Conservation (phyloP, 2,797 vertebrate genomes). For the Poeciliopsis presidionis region DNA sequence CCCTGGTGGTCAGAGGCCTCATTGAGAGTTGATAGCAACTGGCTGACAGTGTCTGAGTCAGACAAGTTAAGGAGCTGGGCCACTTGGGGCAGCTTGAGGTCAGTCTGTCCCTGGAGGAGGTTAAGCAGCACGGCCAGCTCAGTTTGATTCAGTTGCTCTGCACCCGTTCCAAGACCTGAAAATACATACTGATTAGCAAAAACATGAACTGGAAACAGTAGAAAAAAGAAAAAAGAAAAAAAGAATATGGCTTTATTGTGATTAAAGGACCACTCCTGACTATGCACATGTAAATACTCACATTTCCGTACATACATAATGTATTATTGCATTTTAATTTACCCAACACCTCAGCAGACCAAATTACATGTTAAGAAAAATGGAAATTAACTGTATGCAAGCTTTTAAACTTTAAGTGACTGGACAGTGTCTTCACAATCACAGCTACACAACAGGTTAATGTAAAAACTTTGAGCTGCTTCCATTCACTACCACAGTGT, state of each 20-base stretch:
- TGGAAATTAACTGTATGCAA: background rate
- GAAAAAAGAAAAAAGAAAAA: background rate
- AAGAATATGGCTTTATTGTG: background rate
- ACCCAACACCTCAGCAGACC: background rate
- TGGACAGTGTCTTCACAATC: background rate
- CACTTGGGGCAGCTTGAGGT: constrained; percentile 93
- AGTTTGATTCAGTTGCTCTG: constrained; percentile 96
- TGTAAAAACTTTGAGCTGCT: background rate
- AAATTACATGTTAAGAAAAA: background rate
- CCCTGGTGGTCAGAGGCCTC: constrained; percentile 85
- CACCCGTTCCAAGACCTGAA: constrained; percentile 88
- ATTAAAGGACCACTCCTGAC: background rate
- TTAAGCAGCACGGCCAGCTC: constrained; percentile 94
- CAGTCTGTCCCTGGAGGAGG: constrained; percentile 95
- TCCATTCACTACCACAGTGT: background rate
- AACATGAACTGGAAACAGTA: constrained; percentile 1
- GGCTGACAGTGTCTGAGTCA: constrained; percentile 90
- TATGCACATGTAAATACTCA: background rate
- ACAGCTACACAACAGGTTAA: background rate
- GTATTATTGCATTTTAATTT: background rate
- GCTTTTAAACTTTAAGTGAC: background rate
- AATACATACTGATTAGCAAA: constrained; percentile 30
- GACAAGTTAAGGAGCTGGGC: constrained; percentile 93
- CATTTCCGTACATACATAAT: background rate
- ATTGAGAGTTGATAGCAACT: constrained; percentile 89